phyloP scores from a whole-genome alignment of 1,140 invertebrate species.

The Bombus balteatus region DNA sequence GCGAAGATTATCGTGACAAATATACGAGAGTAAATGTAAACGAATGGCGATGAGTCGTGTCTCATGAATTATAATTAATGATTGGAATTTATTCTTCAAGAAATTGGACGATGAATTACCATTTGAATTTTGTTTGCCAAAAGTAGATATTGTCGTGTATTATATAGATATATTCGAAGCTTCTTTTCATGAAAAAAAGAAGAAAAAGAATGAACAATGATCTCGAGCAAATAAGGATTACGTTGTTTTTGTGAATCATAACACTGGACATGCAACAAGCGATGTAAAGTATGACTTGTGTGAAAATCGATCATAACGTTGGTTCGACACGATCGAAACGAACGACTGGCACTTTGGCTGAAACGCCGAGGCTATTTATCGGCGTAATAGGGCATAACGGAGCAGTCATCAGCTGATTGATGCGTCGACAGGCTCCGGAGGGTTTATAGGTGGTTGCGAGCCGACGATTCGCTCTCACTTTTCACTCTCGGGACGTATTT shows the following conservation, averaged over 20 bases:
- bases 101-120: not conserved
- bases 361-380: slow-evolving; percentile 63
- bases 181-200: too few species aligned
- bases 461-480: slow-evolving; percentile 32
- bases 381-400: slow-evolving; percentile 67
- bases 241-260: too few species aligned
- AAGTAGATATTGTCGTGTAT: too few species aligned
- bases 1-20: not conserved
- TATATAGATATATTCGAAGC: too few species aligned
- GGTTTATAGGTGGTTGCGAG: slow-evolving; percentile 21
- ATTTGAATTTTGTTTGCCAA: too few species aligned
- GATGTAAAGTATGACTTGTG: not conserved
- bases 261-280: not conserved
- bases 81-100: not conserved
- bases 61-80: not conserved
- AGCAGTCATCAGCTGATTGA: slow-evolving; percentile 71
- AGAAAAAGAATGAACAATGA: too few species aligned
- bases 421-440: slow-evolving; percentile 46
- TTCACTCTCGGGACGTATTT: slow-evolving; percentile 32
- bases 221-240: too few species aligned
- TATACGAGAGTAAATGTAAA: not conserved
- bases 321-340: slow-evolving; percentile 39
- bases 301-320: slow-evolving; percentile 36
- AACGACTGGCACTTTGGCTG: slow-evolving; percentile 38
- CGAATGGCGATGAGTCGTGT: not conserved